These are phyloP conservation scores for Procapra przewalskii DNA, from an alignment of 2,113 vertebrate species.

Conservation along the genomic window DNA sequence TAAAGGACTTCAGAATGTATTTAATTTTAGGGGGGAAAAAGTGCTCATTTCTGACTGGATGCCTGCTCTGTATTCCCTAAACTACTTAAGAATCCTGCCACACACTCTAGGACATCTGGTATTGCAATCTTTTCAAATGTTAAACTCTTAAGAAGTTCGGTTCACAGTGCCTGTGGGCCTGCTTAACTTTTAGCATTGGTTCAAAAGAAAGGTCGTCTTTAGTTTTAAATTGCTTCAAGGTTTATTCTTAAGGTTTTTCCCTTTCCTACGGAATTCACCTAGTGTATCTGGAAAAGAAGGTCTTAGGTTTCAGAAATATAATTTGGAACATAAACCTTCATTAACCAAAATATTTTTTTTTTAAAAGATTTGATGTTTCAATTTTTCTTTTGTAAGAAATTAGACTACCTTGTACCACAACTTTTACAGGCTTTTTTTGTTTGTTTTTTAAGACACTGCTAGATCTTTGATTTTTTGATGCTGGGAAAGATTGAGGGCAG, in stretches of 20 bases:
- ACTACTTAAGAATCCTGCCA: not conserved
- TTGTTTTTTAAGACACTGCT: not conserved
- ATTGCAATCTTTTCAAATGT: constrained; percentile 11
- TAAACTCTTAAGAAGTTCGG: not conserved
- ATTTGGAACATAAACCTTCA: not conserved
- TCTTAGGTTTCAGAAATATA: not conserved
- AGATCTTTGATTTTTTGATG: not conserved
- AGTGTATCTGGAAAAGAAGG: not conserved
- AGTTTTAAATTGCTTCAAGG: constrained; percentile 34
- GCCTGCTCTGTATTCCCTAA: not conserved
- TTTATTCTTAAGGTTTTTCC: constrained; percentile 44
- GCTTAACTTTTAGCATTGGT: constrained; percentile 1
- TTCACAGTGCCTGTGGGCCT: not conserved
- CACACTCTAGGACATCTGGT: not conserved
- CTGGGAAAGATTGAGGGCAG: not conserved
- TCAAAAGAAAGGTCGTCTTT: constrained; percentile 44
- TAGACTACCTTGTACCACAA: not conserved
- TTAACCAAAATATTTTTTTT: not conserved
- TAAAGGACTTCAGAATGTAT: not conserved
- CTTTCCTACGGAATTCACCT: not conserved
- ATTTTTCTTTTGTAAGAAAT: not conserved
- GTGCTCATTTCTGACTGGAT: not conserved
- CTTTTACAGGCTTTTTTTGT: not conserved
- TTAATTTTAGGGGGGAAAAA: not conserved
- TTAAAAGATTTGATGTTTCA: not conserved